These are phyloP conservation scores for Malthinus flaveolus DNA, from an alignment of 2,888 invertebrate species.

Conservation along the genomic window DNA sequence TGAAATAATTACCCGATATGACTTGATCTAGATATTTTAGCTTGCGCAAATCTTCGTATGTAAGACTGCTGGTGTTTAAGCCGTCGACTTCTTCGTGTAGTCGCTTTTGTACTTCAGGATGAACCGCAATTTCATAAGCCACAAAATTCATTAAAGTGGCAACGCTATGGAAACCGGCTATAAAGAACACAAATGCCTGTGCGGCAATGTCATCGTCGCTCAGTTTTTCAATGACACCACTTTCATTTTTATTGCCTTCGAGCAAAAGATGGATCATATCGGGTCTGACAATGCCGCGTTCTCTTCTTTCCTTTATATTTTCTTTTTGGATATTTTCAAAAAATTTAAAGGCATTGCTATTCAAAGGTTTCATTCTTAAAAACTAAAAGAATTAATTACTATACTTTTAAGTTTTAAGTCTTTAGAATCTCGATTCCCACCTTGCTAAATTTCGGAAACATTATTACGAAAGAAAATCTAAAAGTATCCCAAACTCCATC, in stretches of 20 bases:
- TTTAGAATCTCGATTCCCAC: slow-evolving; percentile 3
- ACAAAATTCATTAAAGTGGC: slow-evolving; percentile 57
- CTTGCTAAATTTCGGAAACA: slow-evolving; percentile 13
- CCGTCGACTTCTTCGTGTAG: slow-evolving; percentile 59
- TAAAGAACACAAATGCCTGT: slow-evolving; percentile 59
- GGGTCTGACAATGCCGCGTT: slow-evolving; percentile 21
- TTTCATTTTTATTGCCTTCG: slow-evolving; percentile 54
- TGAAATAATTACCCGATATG: not conserved
- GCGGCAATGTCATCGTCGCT: slow-evolving; percentile 58
- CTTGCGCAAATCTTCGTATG: not conserved
- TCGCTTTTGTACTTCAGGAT: slow-evolving; percentile 62
- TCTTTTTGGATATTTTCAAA: slow-evolving; percentile 24
- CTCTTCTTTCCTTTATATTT: slow-evolving; percentile 19
- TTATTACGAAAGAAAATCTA: no score
- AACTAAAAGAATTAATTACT: not conserved
- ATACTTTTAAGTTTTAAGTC: not conserved
- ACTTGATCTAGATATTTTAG: slow-evolving; percentile 3
- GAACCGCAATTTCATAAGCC: slow-evolving; percentile 61
- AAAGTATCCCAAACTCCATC: no score
- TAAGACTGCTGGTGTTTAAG: slow-evolving; percentile 26
- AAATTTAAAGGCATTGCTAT: slow-evolving; percentile 19
- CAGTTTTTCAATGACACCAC: slow-evolving; percentile 25
- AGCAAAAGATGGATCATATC: slow-evolving; percentile 58
- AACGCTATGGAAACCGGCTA: slow-evolving; percentile 59
- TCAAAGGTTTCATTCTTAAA: slow-evolving; percentile 4